Evolutionary conservation across 2,888 invertebrate species (phyloP).

Genomic region (Allacma fusca): DNA sequence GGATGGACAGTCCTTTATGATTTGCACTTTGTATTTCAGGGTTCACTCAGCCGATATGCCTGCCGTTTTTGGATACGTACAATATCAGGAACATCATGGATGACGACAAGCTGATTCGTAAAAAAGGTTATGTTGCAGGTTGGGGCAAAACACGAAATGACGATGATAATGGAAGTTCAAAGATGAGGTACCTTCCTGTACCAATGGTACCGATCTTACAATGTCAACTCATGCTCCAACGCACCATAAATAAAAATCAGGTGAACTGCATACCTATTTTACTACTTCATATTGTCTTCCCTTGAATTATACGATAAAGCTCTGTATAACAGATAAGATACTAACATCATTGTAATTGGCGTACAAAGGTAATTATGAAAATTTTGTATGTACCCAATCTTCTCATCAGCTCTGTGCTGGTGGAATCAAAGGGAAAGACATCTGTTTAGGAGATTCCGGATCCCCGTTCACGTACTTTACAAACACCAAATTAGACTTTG

Average conservation of each 20-base stretch:
- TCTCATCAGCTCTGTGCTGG: slow-evolving; percentile 61
- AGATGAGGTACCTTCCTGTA: slow-evolving; percentile 49
- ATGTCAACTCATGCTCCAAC: slow-evolving; percentile 50
- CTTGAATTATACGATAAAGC: too few species aligned
- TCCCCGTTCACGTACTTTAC: slow-evolving; percentile 52
- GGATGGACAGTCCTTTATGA: too few species aligned
- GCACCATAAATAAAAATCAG: slow-evolving; percentile 23
- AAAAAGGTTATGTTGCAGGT: slow-evolving; percentile 55
- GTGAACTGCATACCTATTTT: too few species aligned
- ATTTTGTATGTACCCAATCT: not conserved
- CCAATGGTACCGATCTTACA: slow-evolving; percentile 48
- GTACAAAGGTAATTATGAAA: not conserved
- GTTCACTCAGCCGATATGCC: slow-evolving; percentile 57
- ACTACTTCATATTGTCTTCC: too few species aligned
- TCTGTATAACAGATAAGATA: too few species aligned
- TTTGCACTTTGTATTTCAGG: too few species aligned
- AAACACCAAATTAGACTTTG: slow-evolving; percentile 30
- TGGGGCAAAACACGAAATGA: slow-evolving; percentile 60
- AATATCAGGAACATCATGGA: slow-evolving; percentile 40
- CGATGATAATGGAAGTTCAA: slow-evolving; percentile 45
- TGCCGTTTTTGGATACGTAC: slow-evolving; percentile 54
- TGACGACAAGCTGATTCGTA: slow-evolving; percentile 34
- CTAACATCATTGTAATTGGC: too few species aligned
- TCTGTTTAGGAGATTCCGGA: slow-evolving; percentile 59
- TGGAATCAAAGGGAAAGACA: slow-evolving; percentile 56